Evolutionary conservation across 2,888 invertebrate genomes (phyloP).

Genomic region (Linnaemya vulpina): DNA sequence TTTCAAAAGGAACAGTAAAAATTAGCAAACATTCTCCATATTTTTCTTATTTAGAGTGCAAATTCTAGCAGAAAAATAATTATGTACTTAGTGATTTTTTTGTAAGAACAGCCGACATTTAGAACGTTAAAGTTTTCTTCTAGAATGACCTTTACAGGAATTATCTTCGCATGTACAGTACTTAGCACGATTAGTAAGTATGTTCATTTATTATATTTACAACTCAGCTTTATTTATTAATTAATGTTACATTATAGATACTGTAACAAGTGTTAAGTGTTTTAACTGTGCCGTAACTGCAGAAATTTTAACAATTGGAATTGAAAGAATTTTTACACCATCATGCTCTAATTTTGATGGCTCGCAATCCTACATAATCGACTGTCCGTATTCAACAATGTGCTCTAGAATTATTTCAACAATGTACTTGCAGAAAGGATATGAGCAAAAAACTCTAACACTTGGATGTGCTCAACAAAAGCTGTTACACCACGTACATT

Average conservation of each 20-base stretch:
- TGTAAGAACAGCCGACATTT: not conserved
- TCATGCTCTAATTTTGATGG: conserved; percentile 58
- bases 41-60: not conserved
- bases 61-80: conserved; percentile 4
- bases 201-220: not conserved
- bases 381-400: conserved; percentile 64
- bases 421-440: conserved; percentile 46
- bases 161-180: conserved; percentile 7
- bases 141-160: conserved; percentile 3
- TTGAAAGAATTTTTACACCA: conserved; percentile 36
- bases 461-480: conserved; percentile 63
- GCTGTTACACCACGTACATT: conserved; percentile 41
- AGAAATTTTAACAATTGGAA: conserved; percentile 28
- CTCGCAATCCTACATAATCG: conserved; percentile 40
- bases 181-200: conserved; percentile 35
- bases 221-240: not conserved
- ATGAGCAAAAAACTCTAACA: conserved; percentile 47
- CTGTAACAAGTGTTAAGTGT: conserved; percentile 33
- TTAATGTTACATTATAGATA: conserved; percentile 16
- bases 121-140: not conserved
- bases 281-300: conserved; percentile 47
- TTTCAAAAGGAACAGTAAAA: conserved; percentile 3
- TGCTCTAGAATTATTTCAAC: conserved; percentile 57
- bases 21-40: not conserved
- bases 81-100: not conserved